Conservation (phyloP, 1,140 invertebrate genomes). For the Globodera rostochiensis region DNA sequence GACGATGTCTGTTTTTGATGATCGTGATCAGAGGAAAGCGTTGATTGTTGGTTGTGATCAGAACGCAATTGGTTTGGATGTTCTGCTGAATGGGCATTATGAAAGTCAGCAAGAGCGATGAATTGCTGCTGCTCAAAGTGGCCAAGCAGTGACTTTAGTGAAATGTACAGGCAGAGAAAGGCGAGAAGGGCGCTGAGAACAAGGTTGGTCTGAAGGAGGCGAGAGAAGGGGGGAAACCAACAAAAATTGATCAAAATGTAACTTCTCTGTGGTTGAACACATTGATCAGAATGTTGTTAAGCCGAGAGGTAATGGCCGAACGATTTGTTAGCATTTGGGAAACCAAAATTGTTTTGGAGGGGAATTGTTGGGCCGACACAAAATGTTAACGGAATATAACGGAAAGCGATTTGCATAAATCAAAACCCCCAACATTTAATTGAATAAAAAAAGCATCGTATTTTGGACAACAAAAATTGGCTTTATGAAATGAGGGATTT, state of each 20-base stretch:
- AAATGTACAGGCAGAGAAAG: conserved; percentile 43
- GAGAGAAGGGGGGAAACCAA: not conserved
- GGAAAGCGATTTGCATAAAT: not conserved
- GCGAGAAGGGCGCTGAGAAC: conserved; percentile 41
- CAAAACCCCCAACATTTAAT: too few relatives aligned
- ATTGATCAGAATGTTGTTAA: conserved; percentile 33
- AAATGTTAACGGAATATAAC: too few relatives aligned
- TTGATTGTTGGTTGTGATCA: not conserved
- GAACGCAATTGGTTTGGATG: not conserved
- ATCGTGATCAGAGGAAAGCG: not conserved
- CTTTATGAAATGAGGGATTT: too few relatives aligned
- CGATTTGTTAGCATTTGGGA: not conserved
- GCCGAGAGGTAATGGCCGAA: not conserved
- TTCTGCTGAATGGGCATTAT: too few relatives aligned
- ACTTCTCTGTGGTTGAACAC: conserved; percentile 36
- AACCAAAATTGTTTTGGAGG: not conserved
- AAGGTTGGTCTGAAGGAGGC: conserved; percentile 47
- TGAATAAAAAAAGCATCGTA: too few relatives aligned
- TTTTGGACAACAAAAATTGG: too few relatives aligned
- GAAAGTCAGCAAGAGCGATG: not conserved
- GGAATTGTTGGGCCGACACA: too few relatives aligned
- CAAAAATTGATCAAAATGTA: too few relatives aligned
- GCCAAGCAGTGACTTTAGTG: conserved; percentile 37
- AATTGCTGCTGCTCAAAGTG: conserved; percentile 27
- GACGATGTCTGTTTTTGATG: not conserved